Conservation (phyloP, 1,140 invertebrate species). For the Pomacea maculata region DNA sequence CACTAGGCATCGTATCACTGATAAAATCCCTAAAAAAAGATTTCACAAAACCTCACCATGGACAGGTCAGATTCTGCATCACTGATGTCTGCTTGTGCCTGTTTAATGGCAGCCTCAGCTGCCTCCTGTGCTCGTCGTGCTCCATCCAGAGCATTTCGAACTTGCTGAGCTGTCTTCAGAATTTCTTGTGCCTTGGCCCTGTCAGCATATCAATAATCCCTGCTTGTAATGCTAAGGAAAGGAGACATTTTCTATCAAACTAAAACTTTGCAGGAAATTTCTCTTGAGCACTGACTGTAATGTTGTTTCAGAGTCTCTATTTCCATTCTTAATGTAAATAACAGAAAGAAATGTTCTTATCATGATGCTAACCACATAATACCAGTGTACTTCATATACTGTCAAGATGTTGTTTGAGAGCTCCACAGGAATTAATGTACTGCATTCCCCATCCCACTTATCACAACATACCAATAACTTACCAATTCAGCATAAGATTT, state of each 20-base stretch:
- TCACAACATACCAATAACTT: too few species aligned
- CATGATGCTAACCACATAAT: too few species aligned
- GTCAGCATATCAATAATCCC: neutral
- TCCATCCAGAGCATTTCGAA: conserved; percentile 72
- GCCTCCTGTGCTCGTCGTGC: conserved; percentile 80
- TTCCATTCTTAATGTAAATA: too few species aligned
- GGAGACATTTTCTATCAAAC: neutral
- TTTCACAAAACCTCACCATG: conserved; percentile 62
- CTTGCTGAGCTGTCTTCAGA: conserved; percentile 70
- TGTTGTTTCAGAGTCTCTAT: too few species aligned
- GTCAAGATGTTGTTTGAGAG: too few species aligned
- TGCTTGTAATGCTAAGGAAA: neutral
- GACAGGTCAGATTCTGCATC: conserved; percentile 79
- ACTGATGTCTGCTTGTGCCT: conserved; percentile 81
- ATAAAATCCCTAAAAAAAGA: neutral
- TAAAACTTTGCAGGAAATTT: too few species aligned
- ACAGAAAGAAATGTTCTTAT: too few species aligned
- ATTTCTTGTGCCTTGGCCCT: conserved; percentile 70
- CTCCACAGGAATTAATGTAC: too few species aligned
- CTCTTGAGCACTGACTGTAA: too few species aligned
- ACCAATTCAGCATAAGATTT: too few species aligned
- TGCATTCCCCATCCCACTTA: too few species aligned
- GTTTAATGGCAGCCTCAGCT: conserved; percentile 80
- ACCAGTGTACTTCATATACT: too few species aligned
- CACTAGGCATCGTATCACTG: neutral